Base-by-base conservation (phyloP, 2,888 invertebrate genomes). In the Hecatera dysodea region DNA sequence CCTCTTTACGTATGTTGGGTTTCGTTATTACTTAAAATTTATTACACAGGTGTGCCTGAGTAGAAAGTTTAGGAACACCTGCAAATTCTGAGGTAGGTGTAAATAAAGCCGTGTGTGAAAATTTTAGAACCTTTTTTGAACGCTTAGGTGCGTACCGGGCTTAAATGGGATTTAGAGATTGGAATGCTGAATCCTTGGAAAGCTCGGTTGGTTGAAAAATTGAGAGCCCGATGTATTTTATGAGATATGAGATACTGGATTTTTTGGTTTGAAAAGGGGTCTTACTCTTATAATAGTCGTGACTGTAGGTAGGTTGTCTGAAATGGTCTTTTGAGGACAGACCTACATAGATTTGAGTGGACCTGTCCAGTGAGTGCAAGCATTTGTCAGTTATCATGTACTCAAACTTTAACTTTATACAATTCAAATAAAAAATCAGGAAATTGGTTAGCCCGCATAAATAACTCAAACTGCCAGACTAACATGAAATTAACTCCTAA, bases 31-130 rank as follows among this genome's bases (percentile, higher is more conserved):
- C 15, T 6, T 60, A 36, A 22, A 5, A 24, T 24, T 12, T 39
- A 42, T 22, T 15, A 19, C 36, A 50, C 53, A 50, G 33, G 5
- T 44, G n/a, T 24, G 6, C 17, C 0, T n/a, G 9, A 46, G 19
- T 29, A 17, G 22, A 27, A 53, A 61, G 8, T 44, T 53, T 6
- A 15, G 15, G 9, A 27, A 36, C 63, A 62, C 74, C 19, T 62
- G 36, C 1, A 27, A 44, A 22, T 59, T 56, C 53, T 70, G 9
- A 0, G 0, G 4, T 7, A 0, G 11, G 27, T 53, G 24, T 33
- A 7, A 36, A 73, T 33, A 42, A 70, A 60, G 12, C 12, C 19
- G 27, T n/a, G n/a, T n/a, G 12, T 5, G 33, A 15, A 56, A n/a
- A n/a, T 36, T 46, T 0, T 22, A 27, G 50, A 52, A 66, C 7